Base-by-base conservation (phyloP, 2,888 invertebrate genomes). In the Ochropleura leucogaster region DNA sequence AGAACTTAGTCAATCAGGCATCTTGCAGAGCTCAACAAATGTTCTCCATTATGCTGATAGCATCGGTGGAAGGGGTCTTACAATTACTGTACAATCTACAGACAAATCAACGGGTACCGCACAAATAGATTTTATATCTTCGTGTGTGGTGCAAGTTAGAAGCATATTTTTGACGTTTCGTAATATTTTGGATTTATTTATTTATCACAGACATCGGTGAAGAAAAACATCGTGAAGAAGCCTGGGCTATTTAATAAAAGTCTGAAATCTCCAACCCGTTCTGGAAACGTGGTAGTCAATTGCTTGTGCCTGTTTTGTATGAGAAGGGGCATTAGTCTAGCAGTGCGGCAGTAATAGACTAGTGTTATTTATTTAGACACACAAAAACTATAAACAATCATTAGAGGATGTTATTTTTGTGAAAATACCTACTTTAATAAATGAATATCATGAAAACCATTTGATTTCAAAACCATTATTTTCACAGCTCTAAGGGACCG, bases 101-200 rank as follows among this genome's bases (percentile, higher is more conserved):
- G 90, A 91, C 92, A 90, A 91, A 93, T 94, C 93, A 92, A 93
- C 94, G 92, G 89, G 91, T 91, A 90, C 89, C 89, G 90, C 91
- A 89, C 91, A 93, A 94, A 94, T 94, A 94, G 94, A 93, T 94
- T 93, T 93, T 93, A 92, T 93, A 92, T 92, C 92, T 92, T 84
- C 85, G 80, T 79, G 83, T 81, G 62, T 89, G 90, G 89, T 82
- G 4, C 77, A 89, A 89, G 85, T 60, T 69, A 18, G 3, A 10
- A 80, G 46, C 65, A 30, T 30, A 14, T 14, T 10, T n/a, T 6
- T 1, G 16, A 8, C 20, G 4, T n/a, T 46, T 30, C 20, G 7
- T 10, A 14, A 42, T 60, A 49, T 46, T 6, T 40, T 60, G 60
- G n/a, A 12, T 42, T 49, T 30, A 0, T n/a, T 30, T 30, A 30